Conservation (phyloP, 2,888 invertebrate genomes). For the Phaedon cochleariae region DNA sequence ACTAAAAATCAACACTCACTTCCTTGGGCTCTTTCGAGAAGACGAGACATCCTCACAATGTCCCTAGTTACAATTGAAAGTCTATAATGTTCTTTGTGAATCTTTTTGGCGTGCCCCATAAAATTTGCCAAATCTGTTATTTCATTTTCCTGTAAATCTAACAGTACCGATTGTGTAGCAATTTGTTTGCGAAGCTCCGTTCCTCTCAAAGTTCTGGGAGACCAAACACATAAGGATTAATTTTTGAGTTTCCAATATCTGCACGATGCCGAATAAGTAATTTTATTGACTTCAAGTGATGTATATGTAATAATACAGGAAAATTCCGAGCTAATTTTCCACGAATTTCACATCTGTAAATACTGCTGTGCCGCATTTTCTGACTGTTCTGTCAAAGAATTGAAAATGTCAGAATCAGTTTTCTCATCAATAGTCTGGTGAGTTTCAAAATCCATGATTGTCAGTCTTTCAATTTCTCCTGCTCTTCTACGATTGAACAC, state of each 20-base stretch:
- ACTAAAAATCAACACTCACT: not conserved
- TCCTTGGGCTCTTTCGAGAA: constrained; percentile 16
- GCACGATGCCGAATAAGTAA: constrained; percentile 15
- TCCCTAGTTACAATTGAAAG: constrained; percentile 16
- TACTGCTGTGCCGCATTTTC: constrained; percentile 13
- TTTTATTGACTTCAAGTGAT: constrained; percentile 14
- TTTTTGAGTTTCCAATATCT: constrained; percentile 19
- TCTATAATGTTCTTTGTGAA: constrained; percentile 30
- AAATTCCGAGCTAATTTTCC: constrained; percentile 19
- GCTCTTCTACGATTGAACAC: constrained; percentile 37
- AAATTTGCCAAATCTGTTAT: constrained; percentile 32
- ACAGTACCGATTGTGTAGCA: constrained; percentile 38
- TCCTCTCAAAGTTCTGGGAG: constrained; percentile 37
- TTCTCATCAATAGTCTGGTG: constrained; percentile 27
- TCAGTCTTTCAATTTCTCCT: constrained; percentile 32
- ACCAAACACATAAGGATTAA: constrained; percentile 31
- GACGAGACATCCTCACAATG: constrained; percentile 6
- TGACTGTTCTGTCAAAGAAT: constrained; percentile 13
- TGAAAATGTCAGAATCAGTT: constrained; percentile 14
- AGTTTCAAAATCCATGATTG: constrained; percentile 24
- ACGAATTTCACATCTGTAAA: constrained; percentile 16
- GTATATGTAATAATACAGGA: constrained; percentile 20
- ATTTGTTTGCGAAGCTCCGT: constrained; percentile 45
- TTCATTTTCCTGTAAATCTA: constrained; percentile 26
- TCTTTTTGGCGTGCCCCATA: constrained; percentile 32